These are phyloP conservation scores for Eledona agricola DNA, from an alignment of 2,888 invertebrate genomes.

Conservation along the genomic window DNA sequence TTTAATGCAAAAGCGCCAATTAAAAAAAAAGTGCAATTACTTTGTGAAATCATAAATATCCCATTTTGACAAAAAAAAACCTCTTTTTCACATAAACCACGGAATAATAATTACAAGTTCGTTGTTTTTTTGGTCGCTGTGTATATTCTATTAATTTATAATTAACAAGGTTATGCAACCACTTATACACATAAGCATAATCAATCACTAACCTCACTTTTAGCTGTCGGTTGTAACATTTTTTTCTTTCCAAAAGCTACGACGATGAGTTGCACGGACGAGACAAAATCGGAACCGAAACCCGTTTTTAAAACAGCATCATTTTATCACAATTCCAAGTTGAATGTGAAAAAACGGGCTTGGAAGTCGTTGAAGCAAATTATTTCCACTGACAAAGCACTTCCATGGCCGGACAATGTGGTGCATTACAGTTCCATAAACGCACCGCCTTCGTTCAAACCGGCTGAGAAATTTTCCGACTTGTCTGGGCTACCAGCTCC, in stretches of 20 bases:
- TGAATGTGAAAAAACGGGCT: constrained; percentile 77
- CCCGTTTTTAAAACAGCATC: constrained; percentile 58
- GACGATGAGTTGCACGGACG: constrained; percentile 50
- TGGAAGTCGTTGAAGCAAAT: constrained; percentile 93
- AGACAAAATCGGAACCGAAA: constrained; percentile 51
- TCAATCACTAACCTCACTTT: constrained; percentile 21
- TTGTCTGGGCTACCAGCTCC: constrained; percentile 87
- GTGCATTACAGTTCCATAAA: constrained; percentile 88
- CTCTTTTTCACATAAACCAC: no score
- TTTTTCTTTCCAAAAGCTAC: no score
- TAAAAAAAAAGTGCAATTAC: no score
- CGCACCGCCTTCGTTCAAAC: constrained; percentile 90
- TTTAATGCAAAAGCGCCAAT: no score
- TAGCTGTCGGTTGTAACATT: neutral
- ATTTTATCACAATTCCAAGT: constrained; percentile 66
- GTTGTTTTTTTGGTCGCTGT: no score
- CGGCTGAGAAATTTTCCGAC: constrained; percentile 93
- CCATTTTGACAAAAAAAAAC: no score
- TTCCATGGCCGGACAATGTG: constrained; percentile 80
- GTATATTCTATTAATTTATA: no score
- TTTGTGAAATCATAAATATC: no score
- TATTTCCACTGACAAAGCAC: constrained; percentile 77
- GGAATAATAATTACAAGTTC: no score
- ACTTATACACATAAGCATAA: constrained; percentile 1
- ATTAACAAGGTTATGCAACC: no score